Evolutionary conservation across 1,140 invertebrate genomes (phyloP).

Genomic region (Drosophila arizonae): DNA sequence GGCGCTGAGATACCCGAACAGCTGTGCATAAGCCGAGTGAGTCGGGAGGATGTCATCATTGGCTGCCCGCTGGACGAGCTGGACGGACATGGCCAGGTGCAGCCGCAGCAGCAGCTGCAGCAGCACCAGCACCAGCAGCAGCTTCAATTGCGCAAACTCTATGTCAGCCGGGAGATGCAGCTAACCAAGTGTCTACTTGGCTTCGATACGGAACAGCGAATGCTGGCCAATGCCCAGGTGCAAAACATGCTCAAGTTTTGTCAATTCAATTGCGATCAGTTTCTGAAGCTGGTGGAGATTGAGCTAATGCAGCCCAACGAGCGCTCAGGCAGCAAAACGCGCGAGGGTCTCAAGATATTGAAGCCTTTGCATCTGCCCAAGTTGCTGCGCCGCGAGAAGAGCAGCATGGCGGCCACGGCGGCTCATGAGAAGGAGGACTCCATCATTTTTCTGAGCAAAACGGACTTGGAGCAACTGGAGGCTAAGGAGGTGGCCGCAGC

Average conservation of each 20-base stretch:
- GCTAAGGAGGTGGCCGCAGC: slow-evolving; percentile 78
- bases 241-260: slow-evolving; percentile 86
- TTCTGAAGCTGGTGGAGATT: slow-evolving; percentile 75
- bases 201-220: slow-evolving; percentile 85
- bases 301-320: slow-evolving; percentile 82
- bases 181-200: slow-evolving; percentile 84
- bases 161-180: slow-evolving; percentile 84
- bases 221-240: slow-evolving; percentile 85
- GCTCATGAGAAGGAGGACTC: slow-evolving; percentile 86
- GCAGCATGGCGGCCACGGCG: slow-evolving; percentile 73
- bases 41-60: slow-evolving; percentile 76
- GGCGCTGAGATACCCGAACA: slow-evolving; percentile 72
- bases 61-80: slow-evolving; percentile 79
- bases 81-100: slow-evolving; percentile 47
- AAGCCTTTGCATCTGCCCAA: slow-evolving; percentile 84
- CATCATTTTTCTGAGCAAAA: slow-evolving; percentile 86
- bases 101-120: slow-evolving; percentile 41
- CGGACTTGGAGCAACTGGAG: slow-evolving; percentile 85
- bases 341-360: slow-evolving; percentile 84
- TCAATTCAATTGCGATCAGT: slow-evolving; percentile 84
- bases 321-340: slow-evolving; percentile 83
- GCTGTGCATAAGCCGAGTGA: slow-evolving; percentile 70
- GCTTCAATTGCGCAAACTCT: slow-evolving; percentile 80
- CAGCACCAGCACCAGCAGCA: slow-evolving; percentile 23
- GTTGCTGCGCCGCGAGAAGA: slow-evolving; percentile 84